Base-by-base conservation (phyloP, 1,140 invertebrate genomes). In the Drosophila pseudoobscura region DNA sequence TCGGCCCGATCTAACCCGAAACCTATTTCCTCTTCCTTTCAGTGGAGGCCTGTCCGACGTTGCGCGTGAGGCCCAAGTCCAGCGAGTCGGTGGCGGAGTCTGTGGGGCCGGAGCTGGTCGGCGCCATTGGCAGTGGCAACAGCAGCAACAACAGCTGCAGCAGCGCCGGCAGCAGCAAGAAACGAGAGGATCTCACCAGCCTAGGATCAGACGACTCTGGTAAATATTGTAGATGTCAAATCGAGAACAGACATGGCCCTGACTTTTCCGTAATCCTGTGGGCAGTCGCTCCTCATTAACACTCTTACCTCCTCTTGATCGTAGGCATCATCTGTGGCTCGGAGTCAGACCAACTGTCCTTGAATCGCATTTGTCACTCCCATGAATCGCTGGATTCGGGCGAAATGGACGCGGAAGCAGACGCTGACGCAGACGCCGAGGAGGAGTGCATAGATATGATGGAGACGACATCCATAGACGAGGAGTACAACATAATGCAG, bases 181-280 rank as follows among this genome's bases (percentile, higher is more conserved):
- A 94, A 78, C 92, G 94, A 35, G 94, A 95, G 72, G 95, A 96
- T 91, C 92, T 95, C 43, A 94, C 95, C 26, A 95, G 95, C 79
- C 91, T 96, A 7, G 96, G 96, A 13, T 97, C 96, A 0, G 96
- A 97, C 90, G 97, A 98, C 91, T 97, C 96, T 13, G 94, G 94
- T 91, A 74, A 50, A 73, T 59, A 7, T n/a, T n/a, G 2, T 3
- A 31, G 5, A 29, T 3, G 13, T 35, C 31, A 2, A 15, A 6
- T 41, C 46, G 44, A 22, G 3, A 13, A 43, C 43, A 39, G 49
- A 29, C 49, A 43, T 26, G 49, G 54, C 58, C 60, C 54, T 61
- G 59, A 46, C 9, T 39, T 39, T 39, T 39, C 24, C 35, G n/a
- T 35, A 13, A 66, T 58, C 15, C 52, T 63, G 22, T 94, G 92